Percentiles rank a stretch among this genome's conserved stretches.
These are phyloP conservation scores for Miichthys miiuy DNA, from an alignment of 2,797 vertebrate species.

Conservation along the genomic window DNA sequence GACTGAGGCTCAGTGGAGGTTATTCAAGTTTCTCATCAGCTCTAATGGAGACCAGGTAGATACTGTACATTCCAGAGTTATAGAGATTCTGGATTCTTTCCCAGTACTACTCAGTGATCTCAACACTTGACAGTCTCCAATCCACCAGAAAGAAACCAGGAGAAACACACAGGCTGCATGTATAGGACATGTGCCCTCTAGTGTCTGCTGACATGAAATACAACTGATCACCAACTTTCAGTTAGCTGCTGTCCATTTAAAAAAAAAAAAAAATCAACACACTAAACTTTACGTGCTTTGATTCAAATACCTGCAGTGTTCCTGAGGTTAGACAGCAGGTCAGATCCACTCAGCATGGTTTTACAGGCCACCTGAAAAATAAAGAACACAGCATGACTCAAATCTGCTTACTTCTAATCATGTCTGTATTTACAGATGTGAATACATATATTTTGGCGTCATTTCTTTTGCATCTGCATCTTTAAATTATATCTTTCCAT, in stretches of 20 bases:
- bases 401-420: no score
- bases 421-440: neutral
- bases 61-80: neutral
- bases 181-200: slow-evolving; percentile 26
- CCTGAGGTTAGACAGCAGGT: slow-evolving; percentile 86
- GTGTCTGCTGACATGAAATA: slow-evolving; percentile 19
- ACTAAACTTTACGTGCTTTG: no score
- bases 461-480: neutral
- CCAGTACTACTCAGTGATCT: neutral
- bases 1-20: neutral
- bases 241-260: neutral
- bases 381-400: neutral
- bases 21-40: neutral
- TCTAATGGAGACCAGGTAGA: neutral
- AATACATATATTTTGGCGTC: no score
- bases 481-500: no score
- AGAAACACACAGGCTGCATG: no score
- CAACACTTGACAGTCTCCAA: no score
- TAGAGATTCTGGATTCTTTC: slow-evolving; percentile 6
- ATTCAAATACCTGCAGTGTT: slow-evolving; percentile 85
- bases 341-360: slow-evolving; percentile 82
- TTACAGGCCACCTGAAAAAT: slow-evolving; percentile 89
- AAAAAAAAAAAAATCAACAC: neutral
- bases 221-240: neutral
- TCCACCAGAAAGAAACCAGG: no score